Evolutionary conservation across 1,140 invertebrate species (phyloP).

Genomic region (Latrodectus geometricus): DNA sequence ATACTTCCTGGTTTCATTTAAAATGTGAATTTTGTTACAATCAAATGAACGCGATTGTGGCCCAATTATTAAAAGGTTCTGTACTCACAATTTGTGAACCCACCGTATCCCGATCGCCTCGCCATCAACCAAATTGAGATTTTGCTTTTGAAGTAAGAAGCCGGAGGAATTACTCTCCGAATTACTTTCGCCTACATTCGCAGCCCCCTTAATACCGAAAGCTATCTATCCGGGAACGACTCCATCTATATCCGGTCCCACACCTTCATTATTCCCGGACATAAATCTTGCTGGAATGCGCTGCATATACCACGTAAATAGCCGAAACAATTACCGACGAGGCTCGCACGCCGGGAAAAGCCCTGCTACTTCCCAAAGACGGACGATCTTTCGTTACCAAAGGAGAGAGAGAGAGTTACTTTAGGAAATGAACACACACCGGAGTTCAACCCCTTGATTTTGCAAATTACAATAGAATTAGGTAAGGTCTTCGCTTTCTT

Average conservation of each 20-base stretch:
- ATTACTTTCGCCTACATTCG: neutral
- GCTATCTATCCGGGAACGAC: neutral
- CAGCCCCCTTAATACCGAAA: neutral
- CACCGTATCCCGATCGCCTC: too few species aligned
- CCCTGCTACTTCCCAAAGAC: too few species aligned
- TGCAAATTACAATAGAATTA: neutral
- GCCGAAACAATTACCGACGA: neutral
- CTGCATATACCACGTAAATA: too few species aligned
- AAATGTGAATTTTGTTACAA: too few species aligned
- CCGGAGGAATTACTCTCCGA: neutral
- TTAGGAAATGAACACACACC: neutral
- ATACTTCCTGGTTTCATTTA: too few species aligned
- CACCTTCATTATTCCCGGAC: neutral
- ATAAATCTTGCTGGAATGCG: neutral
- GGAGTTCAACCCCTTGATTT: neutral
- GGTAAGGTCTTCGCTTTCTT: neutral
- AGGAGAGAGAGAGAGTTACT: neutral
- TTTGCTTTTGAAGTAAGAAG: neutral
- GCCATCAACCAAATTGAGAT: neutral
- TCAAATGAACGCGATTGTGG: too few species aligned
- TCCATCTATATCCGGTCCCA: neutral
- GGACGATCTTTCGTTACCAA: too few species aligned
- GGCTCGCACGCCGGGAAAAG: neutral
- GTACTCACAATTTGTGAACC: neutral
- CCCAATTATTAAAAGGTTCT: neutral